These are phyloP conservation scores for Drosophila equinoxialis DNA, from an alignment of 1,140 invertebrate genomes.

Conservation along the genomic window DNA sequence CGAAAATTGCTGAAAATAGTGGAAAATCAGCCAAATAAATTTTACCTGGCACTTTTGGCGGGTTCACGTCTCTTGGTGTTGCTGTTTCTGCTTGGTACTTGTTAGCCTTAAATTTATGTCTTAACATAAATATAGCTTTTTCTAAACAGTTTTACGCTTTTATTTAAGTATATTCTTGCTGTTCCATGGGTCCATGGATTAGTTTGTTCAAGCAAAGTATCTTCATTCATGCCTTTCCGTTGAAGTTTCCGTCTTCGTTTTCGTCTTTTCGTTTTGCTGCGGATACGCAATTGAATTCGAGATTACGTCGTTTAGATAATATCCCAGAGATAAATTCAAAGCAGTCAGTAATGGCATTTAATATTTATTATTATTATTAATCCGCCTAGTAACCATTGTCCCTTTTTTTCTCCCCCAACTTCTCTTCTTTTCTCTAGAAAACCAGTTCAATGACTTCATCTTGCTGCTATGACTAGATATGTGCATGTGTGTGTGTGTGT, in stretches of 20 bases:
- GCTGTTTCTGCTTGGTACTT: constrained; percentile 31
- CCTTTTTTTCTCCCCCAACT: constrained; percentile 13
- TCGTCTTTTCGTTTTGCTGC: background rate
- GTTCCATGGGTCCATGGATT: constrained; percentile 34
- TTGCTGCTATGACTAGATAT: constrained; percentile 56
- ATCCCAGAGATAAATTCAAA: constrained; percentile 66
- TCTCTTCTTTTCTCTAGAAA: constrained; percentile 31
- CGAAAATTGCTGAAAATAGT: constrained; percentile 36
- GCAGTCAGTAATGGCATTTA: constrained; percentile 75
- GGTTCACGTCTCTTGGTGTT: constrained; percentile 48
- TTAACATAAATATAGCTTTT: constrained; percentile 77
- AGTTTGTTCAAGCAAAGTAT: constrained; percentile 46
- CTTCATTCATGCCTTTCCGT: constrained; percentile 36
- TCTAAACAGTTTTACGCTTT: constrained; percentile 69
- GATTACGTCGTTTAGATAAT: constrained; percentile 78
- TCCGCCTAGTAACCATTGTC: constrained; percentile 61
- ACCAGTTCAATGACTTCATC: constrained; percentile 70
- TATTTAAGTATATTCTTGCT: constrained; percentile 41
- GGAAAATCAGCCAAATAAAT: constrained; percentile 73
- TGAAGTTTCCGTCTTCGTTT: constrained; percentile 1
- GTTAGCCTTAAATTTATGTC: constrained; percentile 79
- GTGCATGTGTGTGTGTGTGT: background rate
- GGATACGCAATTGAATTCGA: constrained; percentile 71
- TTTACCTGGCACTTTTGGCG: constrained; percentile 63
- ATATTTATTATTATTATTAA: constrained; percentile 82